Evolutionary conservation across 2,888 invertebrate genomes (phyloP).

Genomic region (Chesias legatella): DNA sequence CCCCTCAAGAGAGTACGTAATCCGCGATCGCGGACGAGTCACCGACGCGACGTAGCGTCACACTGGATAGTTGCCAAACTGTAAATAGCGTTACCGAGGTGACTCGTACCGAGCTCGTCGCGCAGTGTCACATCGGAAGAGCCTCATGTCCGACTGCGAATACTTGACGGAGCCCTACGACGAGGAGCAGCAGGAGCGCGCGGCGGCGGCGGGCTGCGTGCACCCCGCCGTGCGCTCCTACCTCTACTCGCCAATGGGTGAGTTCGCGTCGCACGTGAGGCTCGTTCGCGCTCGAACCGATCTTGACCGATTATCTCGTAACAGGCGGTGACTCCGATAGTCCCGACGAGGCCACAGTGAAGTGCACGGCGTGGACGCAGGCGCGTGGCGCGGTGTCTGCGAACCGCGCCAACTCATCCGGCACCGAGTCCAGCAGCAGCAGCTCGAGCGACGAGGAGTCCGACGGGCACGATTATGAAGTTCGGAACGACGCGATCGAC

Average conservation of each 20-base stretch:
- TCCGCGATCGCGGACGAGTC: constrained; percentile 62
- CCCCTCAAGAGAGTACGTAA: constrained; percentile 75
- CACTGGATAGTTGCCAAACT: constrained; percentile 75
- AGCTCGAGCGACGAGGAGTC: constrained; percentile 62
- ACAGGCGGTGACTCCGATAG: constrained; percentile 82
- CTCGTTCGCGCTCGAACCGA: constrained; percentile 38
- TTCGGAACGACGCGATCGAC: constrained; percentile 70
- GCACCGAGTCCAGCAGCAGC: constrained; percentile 61
- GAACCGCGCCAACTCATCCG: constrained; percentile 60
- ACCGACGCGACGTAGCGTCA: constrained; percentile 74
- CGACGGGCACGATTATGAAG: constrained; percentile 72
- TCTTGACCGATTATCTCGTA: constrained; percentile 57
- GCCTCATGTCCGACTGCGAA: constrained; percentile 79
- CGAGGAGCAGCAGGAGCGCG: constrained; percentile 68
- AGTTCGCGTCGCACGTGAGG: constrained; percentile 58
- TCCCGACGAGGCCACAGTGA: constrained; percentile 82
- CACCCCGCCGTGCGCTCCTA: constrained; percentile 78
- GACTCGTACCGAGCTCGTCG: constrained; percentile 73
- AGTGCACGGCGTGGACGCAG: constrained; percentile 74
- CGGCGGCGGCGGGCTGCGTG: constrained; percentile 62
- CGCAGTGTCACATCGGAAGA: constrained; percentile 71
- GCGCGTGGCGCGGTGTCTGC: constrained; percentile 65
- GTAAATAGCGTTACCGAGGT: constrained; percentile 74
- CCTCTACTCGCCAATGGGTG: constrained; percentile 79
- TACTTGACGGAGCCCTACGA: constrained; percentile 72